phyloP scores from a whole-genome alignment of 2,797 vertebrate genomes.

The Microtus obscurus region DNA sequence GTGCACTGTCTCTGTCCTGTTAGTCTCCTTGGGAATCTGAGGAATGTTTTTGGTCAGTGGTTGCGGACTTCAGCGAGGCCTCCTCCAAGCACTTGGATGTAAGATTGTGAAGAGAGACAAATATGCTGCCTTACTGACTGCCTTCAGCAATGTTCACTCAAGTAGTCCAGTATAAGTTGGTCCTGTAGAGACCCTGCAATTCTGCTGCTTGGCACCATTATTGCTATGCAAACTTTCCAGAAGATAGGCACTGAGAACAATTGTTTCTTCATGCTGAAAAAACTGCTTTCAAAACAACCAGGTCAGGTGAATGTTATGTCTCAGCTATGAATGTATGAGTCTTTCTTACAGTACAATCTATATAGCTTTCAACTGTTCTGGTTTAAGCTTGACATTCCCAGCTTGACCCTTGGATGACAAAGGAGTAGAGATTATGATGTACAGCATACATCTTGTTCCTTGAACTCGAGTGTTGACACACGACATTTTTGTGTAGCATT shows the following conservation, averaged over 20 bases:
- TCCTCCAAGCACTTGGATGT: neutral
- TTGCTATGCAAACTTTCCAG: neutral
- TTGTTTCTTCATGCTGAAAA: neutral
- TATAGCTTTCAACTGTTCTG: neutral
- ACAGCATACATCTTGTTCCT: neutral
- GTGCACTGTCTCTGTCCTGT: constrained; percentile 7
- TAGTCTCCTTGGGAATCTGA: neutral
- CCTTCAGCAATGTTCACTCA: neutral
- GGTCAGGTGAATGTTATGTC: neutral
- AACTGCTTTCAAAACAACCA: neutral
- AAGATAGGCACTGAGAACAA: neutral
- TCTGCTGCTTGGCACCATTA: neutral
- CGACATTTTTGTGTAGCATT: neutral
- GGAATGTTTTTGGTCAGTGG: constrained; percentile 7
- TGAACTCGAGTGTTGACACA: neutral
- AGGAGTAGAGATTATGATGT: neutral
- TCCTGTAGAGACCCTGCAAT: neutral
- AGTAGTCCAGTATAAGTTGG: neutral
- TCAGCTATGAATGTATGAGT: neutral
- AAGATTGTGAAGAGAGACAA: constrained; percentile 4
- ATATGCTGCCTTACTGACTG: neutral
- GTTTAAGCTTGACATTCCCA: neutral
- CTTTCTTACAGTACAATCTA: neutral
- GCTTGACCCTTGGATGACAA: neutral
- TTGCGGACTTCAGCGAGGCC: neutral